These are phyloP conservation scores for Paralichthys olivaceus DNA, from an alignment of 2,113 vertebrate species.

Conservation along the genomic window DNA sequence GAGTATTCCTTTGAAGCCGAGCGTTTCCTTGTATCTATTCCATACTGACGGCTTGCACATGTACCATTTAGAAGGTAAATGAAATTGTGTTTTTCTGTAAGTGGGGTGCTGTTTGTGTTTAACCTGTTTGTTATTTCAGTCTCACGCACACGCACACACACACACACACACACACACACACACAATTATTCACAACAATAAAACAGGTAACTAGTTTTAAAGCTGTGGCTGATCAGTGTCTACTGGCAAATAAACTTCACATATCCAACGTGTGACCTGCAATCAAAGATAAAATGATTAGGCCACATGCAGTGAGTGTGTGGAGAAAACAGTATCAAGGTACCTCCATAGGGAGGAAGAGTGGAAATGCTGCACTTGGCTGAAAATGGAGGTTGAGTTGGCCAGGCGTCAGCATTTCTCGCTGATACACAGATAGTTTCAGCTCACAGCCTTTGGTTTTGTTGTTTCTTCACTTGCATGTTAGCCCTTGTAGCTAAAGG, in stretches of 20 bases:
- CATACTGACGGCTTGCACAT: too few species aligned
- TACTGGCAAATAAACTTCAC: too few species aligned
- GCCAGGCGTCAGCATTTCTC: conserved; percentile 19
- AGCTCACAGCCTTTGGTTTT: neutral
- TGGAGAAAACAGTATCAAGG: conserved; percentile 12
- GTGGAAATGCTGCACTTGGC: conserved; percentile 3
- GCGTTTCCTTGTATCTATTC: too few species aligned
- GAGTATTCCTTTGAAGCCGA: too few species aligned
- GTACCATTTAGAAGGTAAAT: too few species aligned
- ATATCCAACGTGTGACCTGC: too few species aligned
- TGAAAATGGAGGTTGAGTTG: conserved; percentile 7
- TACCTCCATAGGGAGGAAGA: neutral
- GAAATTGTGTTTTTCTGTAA: too few species aligned
- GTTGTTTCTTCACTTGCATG: conserved; percentile 37
- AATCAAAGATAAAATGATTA: neutral
- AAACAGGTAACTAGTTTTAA: too few species aligned
- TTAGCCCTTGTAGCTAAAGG: conserved; percentile 6
- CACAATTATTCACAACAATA: neutral
- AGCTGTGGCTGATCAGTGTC: too few species aligned
- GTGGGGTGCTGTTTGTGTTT: too few species aligned
- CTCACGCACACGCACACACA: too few species aligned
- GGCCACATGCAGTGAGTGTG: conserved; percentile 20
- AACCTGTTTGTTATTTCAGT: neutral
- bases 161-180: too few species aligned
- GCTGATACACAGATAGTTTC: conserved; percentile 13